phyloP scores from a whole-genome alignment of 2,888 invertebrate genomes.

The Standfussiana lucernea region DNA sequence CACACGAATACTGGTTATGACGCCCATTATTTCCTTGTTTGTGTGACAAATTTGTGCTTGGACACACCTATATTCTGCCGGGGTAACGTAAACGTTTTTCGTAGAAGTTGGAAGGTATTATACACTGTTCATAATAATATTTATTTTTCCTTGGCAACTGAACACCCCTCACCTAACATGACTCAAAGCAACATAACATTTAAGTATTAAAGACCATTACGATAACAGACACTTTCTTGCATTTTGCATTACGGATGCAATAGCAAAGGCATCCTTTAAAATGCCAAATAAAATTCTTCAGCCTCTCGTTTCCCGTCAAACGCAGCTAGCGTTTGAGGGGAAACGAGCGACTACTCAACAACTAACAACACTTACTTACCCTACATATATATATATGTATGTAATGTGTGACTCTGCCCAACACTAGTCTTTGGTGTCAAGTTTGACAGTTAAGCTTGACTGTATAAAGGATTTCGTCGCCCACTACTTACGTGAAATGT shows the following conservation, averaged over 20 bases:
- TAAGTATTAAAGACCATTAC: not conserved
- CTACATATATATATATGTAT: not conserved
- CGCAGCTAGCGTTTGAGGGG: not conserved
- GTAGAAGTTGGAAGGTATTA: not conserved
- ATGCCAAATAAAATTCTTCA: conserved; percentile 5
- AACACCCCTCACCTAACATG: too few species aligned
- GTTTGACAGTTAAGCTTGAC: conserved; percentile 15
- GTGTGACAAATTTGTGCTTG: conserved; percentile 1
- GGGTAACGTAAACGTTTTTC: not conserved
- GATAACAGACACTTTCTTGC: not conserved
- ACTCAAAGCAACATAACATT: not conserved
- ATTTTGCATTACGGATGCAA: not conserved
- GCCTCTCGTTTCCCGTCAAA: not conserved
- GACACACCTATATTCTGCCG: not conserved
- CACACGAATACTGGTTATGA: not conserved
- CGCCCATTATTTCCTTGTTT: conserved; percentile 23
- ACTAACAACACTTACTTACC: conserved; percentile 10
- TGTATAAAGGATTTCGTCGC: conserved; percentile 11
- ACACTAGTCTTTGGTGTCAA: conserved; percentile 29
- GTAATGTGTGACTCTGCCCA: conserved; percentile 1
- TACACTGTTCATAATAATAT: not conserved
- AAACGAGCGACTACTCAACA: not conserved
- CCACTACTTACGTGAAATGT: conserved; percentile 10
- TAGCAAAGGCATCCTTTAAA: conserved; percentile 2
- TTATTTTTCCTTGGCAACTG: not conserved